phyloP scores from a whole-genome alignment of 2,888 invertebrate genomes.

The Macrophya annulata region DNA sequence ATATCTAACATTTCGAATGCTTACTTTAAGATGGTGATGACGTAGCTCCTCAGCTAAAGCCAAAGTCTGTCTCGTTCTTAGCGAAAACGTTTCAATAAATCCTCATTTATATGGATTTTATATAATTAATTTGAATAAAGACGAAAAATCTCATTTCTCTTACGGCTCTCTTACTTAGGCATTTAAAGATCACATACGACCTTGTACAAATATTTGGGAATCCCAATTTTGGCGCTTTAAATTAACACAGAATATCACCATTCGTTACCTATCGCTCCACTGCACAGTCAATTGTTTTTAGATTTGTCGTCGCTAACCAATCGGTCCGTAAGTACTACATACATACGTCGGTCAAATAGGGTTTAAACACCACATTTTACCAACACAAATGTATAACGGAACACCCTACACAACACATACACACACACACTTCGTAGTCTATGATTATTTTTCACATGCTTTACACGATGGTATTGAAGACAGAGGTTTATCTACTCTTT shows the following conservation, averaged over 20 bases:
- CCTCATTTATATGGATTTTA: neutral
- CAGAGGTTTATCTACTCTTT: neutral
- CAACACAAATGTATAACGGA: slow-evolving; percentile 2
- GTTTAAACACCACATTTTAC: slow-evolving; percentile 2
- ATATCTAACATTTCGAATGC: slow-evolving; percentile 32
- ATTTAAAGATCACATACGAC: neutral
- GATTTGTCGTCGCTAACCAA: slow-evolving; percentile 2
- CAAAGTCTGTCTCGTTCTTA: slow-evolving; percentile 34
- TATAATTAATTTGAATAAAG: neutral
- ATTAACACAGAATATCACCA: neutral
- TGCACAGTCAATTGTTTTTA: slow-evolving; percentile 15
- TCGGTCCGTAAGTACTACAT: neutral
- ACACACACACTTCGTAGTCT: neutral
- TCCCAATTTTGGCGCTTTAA: slow-evolving; percentile 1
- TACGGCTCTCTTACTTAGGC: neutral
- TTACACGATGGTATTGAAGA: neutral
- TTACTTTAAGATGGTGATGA: slow-evolving; percentile 49
- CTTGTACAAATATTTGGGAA: neutral
- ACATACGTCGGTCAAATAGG: slow-evolving; percentile 37
- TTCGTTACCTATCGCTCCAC: neutral
- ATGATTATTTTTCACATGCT: slow-evolving; percentile 16
- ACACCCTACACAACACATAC: neutral
- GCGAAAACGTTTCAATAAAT: neutral
- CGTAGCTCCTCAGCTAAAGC: slow-evolving; percentile 35
- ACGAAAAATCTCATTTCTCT: neutral